Conservation (phyloP, 2,113 vertebrate species). For the Phainopepla nitens region DNA sequence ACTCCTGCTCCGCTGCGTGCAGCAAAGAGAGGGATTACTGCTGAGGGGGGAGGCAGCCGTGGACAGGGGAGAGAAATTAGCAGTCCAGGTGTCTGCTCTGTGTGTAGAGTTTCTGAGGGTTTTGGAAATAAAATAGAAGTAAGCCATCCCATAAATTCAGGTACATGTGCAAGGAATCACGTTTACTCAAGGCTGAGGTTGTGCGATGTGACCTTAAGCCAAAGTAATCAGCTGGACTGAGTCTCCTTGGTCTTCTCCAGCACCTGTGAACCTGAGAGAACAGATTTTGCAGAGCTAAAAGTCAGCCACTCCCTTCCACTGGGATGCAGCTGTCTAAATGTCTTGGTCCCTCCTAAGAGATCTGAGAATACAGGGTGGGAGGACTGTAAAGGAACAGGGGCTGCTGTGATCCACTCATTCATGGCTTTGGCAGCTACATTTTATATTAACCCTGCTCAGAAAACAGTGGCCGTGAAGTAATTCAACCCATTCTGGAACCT, state of each 20-base stretch:
- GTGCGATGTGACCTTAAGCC: neutral
- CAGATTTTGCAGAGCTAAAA: neutral
- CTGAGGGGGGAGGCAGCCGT: neutral
- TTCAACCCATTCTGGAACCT: neutral
- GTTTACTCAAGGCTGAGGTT: neutral
- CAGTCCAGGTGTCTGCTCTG: constrained; percentile 25
- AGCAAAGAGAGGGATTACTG: constrained; percentile 7
- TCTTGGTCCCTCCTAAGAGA: neutral
- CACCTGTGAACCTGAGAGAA: neutral
- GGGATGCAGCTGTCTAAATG: neutral
- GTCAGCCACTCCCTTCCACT: neutral
- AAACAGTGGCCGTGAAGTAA: neutral
- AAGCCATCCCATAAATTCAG: neutral
- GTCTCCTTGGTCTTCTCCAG: neutral
- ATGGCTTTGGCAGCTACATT: neutral
- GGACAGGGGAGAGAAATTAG: neutral
- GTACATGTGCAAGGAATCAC: neutral
- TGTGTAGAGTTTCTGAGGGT: neutral
- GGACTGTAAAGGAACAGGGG: neutral
- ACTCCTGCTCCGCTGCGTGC: neutral
- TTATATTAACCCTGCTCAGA: neutral
- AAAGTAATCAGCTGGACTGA: neutral
- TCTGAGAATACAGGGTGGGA: neutral
- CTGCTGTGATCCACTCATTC: neutral
- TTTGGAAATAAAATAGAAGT: neutral